Evolutionary conservation across 1,140 invertebrate species (phyloP).

Genomic region (Drosophila seguyi): DNA sequence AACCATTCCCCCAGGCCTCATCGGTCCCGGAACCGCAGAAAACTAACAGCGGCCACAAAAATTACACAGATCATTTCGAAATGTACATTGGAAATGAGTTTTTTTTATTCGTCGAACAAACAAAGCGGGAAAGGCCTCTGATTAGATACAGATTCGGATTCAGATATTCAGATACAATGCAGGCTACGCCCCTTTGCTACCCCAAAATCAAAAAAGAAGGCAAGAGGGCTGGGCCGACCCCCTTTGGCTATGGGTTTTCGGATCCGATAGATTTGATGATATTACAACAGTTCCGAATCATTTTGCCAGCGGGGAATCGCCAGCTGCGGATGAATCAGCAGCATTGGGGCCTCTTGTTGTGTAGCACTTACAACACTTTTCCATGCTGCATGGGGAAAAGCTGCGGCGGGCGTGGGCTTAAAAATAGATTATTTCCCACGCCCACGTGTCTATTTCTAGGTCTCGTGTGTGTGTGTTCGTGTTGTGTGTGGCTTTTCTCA

Average conservation of each 20-base stretch:
- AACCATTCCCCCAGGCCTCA: slow-evolving; percentile 28
- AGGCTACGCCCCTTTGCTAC: slow-evolving; percentile 27
- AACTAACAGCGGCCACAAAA: slow-evolving; percentile 46
- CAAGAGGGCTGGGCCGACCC: slow-evolving; percentile 21
- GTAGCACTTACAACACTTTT: slow-evolving; percentile 64
- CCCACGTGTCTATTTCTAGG: slow-evolving; percentile 82
- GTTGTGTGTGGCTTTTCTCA: slow-evolving; percentile 47
- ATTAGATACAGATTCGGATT: slow-evolving; percentile 58
- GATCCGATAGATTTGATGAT: slow-evolving; percentile 22
- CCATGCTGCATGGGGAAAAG: slow-evolving; percentile 25
- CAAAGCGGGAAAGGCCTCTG: slow-evolving; percentile 39
- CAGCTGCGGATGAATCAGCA: slow-evolving; percentile 66
- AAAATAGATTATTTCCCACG: slow-evolving; percentile 78
- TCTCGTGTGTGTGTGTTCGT: slow-evolving; percentile 25
- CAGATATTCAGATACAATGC: slow-evolving; percentile 29
- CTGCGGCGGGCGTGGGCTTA: slow-evolving; percentile 38
- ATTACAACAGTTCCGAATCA: slow-evolving; percentile 61
- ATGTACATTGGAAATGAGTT: slow-evolving; percentile 74
- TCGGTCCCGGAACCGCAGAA: slow-evolving; percentile 12
- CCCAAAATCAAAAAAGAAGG: slow-evolving; percentile 21
- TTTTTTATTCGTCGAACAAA: slow-evolving; percentile 56
- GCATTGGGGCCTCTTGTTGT: slow-evolving; percentile 26
- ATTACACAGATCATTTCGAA: slow-evolving; percentile 72
- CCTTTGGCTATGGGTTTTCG: slow-evolving; percentile 22
- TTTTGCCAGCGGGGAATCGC: slow-evolving; percentile 52